These are phyloP conservation scores for Vanacampus margaritifer DNA, from an alignment of 2,113 vertebrate species.

Conservation along the genomic window DNA sequence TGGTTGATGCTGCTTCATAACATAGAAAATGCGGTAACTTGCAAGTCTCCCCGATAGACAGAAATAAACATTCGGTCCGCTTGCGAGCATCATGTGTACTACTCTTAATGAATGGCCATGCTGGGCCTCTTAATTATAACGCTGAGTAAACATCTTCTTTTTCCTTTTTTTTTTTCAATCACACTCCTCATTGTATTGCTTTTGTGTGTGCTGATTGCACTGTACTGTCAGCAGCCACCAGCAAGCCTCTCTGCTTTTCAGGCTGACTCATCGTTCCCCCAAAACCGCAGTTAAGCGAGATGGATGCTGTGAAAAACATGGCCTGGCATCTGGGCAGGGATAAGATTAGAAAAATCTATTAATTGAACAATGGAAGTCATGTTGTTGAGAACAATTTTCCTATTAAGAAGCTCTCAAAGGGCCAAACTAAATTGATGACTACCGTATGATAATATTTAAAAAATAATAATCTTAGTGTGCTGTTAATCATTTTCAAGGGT, in stretches of 20 bases:
- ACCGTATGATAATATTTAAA: too few species aligned
- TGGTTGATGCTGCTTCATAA: background rate
- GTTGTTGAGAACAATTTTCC: too few species aligned
- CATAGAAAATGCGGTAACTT: background rate
- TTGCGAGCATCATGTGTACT: background rate
- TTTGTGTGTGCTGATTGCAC: slow-evolving; percentile 2
- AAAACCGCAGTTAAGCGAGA: slow-evolving; percentile 27
- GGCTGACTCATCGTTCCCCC: slow-evolving; percentile 40
- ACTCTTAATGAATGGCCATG: background rate
- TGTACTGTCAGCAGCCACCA: slow-evolving; percentile 15
- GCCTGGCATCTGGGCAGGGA: slow-evolving; percentile 36
- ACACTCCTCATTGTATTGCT: background rate
- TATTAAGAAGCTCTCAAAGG: too few species aligned
- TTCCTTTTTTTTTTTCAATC: background rate
- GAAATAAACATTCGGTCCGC: background rate
- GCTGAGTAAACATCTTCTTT: background rate
- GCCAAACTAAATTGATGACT: too few species aligned
- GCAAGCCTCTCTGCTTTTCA: slow-evolving; percentile 7
- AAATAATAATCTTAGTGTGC: too few species aligned
- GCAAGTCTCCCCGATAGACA: background rate
- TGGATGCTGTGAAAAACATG: slow-evolving; percentile 17
- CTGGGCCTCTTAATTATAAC: background rate
- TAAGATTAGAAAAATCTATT: slow-evolving; percentile 3
- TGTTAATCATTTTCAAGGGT: too few species aligned
- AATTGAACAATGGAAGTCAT: too few species aligned